These are phyloP conservation scores for Burhinus oedicnemus DNA, from an alignment of 2,113 vertebrate species.

Conservation along the genomic window DNA sequence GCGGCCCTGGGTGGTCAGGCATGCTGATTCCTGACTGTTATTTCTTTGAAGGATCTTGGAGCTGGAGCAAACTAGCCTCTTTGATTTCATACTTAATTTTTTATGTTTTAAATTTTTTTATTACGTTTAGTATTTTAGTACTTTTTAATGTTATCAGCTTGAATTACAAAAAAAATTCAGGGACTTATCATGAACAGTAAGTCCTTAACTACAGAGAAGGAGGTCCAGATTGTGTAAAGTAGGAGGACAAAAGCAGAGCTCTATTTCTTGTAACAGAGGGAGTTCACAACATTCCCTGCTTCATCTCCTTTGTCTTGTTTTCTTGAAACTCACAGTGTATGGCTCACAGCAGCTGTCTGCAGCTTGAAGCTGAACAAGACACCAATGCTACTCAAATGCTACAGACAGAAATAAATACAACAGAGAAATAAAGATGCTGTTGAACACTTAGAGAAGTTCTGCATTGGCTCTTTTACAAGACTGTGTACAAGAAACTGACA, in stretches of 20 bases:
- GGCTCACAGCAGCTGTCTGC: background rate
- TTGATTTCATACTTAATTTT: background rate
- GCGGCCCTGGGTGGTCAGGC: constrained; percentile 3
- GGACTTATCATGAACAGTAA: background rate
- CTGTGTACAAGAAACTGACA: background rate
- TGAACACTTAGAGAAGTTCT: background rate
- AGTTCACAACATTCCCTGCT: background rate
- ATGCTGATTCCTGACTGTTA: background rate
- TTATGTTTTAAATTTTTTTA: background rate
- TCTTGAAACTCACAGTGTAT: background rate
- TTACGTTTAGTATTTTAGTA: background rate
- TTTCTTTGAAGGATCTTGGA: constrained; percentile 3
- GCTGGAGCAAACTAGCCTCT: background rate
- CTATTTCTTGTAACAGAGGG: background rate
- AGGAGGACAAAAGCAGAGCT: background rate
- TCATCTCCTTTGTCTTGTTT: background rate
- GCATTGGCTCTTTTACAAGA: background rate
- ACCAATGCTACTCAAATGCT: background rate
- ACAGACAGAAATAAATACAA: background rate
- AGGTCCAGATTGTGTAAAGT: background rate
- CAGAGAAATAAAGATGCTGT: background rate
- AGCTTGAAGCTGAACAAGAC: background rate
- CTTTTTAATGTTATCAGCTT: background rate
- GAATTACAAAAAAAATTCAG: background rate
- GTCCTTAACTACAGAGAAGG: background rate